Percentiles rank a stretch among this genome's conserved stretches.
These are phyloP conservation scores for Ursus arctos DNA, from an alignment of 2,113 vertebrate genomes.

Conservation along the genomic window DNA sequence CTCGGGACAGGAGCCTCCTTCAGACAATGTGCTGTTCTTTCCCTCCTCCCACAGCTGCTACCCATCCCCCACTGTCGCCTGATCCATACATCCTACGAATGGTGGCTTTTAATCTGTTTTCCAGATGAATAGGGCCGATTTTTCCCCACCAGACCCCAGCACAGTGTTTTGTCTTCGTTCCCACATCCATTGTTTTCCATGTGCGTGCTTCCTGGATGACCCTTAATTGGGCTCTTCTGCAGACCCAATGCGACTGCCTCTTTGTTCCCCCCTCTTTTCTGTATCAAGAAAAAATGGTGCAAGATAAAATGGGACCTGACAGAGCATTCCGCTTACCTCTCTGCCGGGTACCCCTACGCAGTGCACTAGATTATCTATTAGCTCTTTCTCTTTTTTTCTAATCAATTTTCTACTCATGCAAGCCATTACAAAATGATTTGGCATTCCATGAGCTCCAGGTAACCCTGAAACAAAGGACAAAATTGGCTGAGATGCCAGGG, in stretches of 20 bases:
- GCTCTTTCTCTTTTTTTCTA: constrained; percentile 27
- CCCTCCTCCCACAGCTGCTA: neutral
- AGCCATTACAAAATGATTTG: constrained; percentile 55
- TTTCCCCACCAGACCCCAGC: neutral
- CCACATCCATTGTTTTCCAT: constrained; percentile 50
- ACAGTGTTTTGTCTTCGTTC: constrained; percentile 36
- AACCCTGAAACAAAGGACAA: constrained; percentile 21
- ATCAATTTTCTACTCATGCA: constrained; percentile 51
- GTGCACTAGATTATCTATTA: constrained; percentile 43
- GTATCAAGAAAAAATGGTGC: constrained; percentile 14
- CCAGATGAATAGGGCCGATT: constrained; percentile 32
- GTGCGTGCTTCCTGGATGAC: constrained; percentile 6
- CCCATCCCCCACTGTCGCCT: neutral
- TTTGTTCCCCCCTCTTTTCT: neutral
- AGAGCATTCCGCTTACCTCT: constrained; percentile 18
- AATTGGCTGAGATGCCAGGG: neutral
- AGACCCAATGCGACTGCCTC: constrained; percentile 18
- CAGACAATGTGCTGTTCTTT: neutral
- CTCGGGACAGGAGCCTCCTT: neutral
- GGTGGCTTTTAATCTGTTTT: constrained; percentile 38
- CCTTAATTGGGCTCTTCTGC: constrained; percentile 35
- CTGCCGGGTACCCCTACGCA: neutral
- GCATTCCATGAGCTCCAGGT: neutral
- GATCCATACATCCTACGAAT: neutral
- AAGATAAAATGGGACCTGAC: constrained; percentile 28